Base-by-base conservation (phyloP, 2,888 invertebrate genomes). In the Plutella xylostella region DNA sequence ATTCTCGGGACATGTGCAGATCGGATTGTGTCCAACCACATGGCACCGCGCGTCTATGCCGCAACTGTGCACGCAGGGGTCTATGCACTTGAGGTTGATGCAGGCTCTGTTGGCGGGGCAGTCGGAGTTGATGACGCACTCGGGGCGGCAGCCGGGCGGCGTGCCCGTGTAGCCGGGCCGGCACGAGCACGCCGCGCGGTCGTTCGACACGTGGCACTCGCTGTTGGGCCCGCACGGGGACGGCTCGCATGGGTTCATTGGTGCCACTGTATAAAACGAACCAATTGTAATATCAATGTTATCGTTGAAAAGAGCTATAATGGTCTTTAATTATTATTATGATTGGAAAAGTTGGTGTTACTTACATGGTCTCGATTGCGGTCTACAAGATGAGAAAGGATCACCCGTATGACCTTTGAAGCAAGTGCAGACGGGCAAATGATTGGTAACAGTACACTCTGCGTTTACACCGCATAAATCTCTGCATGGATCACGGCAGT, bases 391-490 rank as follows among this genome's bases (percentile, higher is more conserved):
- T 14, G 88, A 88, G 65, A 93, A 93, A 37, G 95, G 94, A 86
- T 95, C 92, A 9, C 95, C 95, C 53, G 89, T 87, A 57, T 88
- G 91, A 21, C 93, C 93, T 50, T 85, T 86, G 22, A 88, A 76
- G 58, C 96, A 96, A 31, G 90, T 88, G 63, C 96, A 96, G 6
- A 90, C 88, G 15, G 95, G 94, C 48, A 93, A 85, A 60, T 96
- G 95, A 62, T 92, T 93, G 2, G 90, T 88, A 0, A 94, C 93
- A 25, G 86, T 85, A 63, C 96, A 96, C 68, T 92, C 90, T 7
- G 95, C 92, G 59, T 93, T 93, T 0, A 88, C 68, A 4, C 94
- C 95, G 61, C 96, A 96, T 43, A 92, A 86, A 45, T 94, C 93
- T 49, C 89, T 90, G 60, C 94, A 96, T 5, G 94, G 94, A 75